phyloP scores from a whole-genome alignment of 2,113 vertebrate species.

The Cryptoleucopteryx plumbea region DNA sequence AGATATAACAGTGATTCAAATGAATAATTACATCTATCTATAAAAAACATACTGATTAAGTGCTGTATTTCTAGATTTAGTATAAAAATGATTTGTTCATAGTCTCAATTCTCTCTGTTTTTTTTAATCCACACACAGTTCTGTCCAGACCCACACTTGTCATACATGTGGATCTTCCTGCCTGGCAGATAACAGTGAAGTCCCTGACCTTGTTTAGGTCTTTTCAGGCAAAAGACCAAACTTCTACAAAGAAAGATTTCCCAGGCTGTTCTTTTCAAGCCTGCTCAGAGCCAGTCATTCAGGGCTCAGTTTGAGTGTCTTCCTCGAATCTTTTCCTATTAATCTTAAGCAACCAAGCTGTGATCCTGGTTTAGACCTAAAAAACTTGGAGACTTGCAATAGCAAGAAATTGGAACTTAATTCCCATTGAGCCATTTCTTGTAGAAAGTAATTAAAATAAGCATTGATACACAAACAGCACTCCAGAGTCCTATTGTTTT shows the following conservation, averaged over 20 bases:
- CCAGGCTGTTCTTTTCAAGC: conserved; percentile 69
- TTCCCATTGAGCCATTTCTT: conserved; percentile 59
- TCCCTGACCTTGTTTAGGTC: not conserved
- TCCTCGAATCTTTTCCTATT: not conserved
- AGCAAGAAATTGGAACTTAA: conserved; percentile 54
- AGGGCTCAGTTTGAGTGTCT: conserved; percentile 2
- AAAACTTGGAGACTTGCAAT: conserved; percentile 5
- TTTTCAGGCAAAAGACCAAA: not conserved
- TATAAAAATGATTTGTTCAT: not conserved
- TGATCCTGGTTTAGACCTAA: conserved; percentile 33
- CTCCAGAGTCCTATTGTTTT: conserved; percentile 67
- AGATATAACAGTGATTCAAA: not conserved
- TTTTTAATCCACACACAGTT: not conserved
- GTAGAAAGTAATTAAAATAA: conserved; percentile 71
- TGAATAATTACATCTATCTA: not conserved
- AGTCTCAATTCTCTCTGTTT: not conserved
- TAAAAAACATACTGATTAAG: not conserved
- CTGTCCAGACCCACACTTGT: not conserved
- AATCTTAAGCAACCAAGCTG: conserved; percentile 7
- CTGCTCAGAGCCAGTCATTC: not conserved
- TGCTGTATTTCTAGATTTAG: not conserved
- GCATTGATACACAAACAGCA: conserved; percentile 71
- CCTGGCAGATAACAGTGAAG: not conserved
- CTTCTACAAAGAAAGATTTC: not conserved
- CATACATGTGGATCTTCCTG: not conserved